Conservation (phyloP, 2,113 vertebrate genomes). For the Ascaphus truei region DNA sequence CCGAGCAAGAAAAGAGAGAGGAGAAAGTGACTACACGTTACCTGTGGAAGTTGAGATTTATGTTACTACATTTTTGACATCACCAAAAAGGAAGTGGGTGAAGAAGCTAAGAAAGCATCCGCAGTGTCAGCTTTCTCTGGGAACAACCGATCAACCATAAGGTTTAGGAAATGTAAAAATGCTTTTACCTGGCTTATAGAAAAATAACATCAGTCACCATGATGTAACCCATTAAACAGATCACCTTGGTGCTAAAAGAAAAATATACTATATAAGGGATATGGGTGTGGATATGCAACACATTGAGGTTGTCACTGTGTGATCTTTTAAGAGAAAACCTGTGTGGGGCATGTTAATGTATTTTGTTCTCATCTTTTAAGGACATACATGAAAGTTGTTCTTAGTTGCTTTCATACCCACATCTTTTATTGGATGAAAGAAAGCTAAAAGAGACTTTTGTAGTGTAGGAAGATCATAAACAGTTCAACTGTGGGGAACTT, state of each 20-base stretch:
- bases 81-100: no score
- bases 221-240: no score
- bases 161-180: no score
- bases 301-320: neutral
- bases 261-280: neutral
- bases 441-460: neutral
- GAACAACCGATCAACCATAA: no score
- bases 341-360: neutral
- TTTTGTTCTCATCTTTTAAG: slow-evolving; percentile 1
- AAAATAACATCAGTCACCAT: no score
- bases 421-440: slow-evolving; percentile 22
- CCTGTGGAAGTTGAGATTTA: no score
- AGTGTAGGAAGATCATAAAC: neutral
- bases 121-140: no score
- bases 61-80: no score
- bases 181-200: no score
- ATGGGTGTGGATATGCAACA: neutral
- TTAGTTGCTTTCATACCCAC: neutral
- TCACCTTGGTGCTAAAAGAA: neutral
- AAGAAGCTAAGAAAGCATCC: no score
- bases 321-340: neutral
- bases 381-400: slow-evolving; percentile 1
- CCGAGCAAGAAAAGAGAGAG: no score
- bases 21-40: no score
- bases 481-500: neutral